phyloP scores from a whole-genome alignment of 2,797 vertebrate genomes.

The Myioborus miniatus region DNA sequence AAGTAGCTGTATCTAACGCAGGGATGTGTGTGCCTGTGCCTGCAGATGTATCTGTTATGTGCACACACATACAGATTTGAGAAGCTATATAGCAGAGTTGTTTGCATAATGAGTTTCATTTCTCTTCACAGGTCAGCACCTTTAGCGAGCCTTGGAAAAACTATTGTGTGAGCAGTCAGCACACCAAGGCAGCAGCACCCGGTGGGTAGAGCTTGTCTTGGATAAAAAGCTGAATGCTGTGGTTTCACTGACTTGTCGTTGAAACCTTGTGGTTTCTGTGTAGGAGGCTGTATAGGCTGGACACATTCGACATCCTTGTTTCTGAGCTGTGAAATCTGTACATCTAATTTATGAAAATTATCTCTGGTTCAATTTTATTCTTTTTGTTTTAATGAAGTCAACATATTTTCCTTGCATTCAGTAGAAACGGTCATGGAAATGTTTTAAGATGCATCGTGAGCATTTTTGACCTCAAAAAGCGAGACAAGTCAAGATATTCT shows the following conservation, averaged over 20 bases:
- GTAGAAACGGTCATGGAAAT: conserved; percentile 72
- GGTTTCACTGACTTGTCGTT: conserved; percentile 37
- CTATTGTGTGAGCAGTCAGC: conserved; percentile 28
- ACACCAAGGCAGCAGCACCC: not conserved
- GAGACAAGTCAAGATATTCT: conserved; percentile 12
- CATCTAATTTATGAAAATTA: conserved; percentile 63
- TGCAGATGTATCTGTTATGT: not conserved
- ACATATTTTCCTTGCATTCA: conserved; percentile 60
- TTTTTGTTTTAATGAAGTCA: conserved; percentile 67
- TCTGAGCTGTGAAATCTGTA: conserved; percentile 71
- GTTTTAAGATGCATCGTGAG: conserved; percentile 56
- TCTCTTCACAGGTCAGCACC: conserved; percentile 64
- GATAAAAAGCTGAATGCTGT: conserved; percentile 53
- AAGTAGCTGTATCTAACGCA: not conserved
- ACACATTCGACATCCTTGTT: conserved; percentile 69
- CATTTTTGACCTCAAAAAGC: conserved; percentile 43
- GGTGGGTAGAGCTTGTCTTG: not conserved
- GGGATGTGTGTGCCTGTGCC: not conserved
- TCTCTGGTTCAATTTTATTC: conserved; percentile 66
- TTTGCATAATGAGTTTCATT: conserved; percentile 62
- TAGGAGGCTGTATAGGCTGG: conserved; percentile 63
- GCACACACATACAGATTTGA: not conserved
- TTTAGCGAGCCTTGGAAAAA: conserved; percentile 65
- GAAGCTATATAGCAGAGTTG: not conserved
- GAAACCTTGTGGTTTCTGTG: conserved; percentile 64